Base-by-base conservation (phyloP, 2,888 invertebrate species). In the Agrypnus murinus region DNA sequence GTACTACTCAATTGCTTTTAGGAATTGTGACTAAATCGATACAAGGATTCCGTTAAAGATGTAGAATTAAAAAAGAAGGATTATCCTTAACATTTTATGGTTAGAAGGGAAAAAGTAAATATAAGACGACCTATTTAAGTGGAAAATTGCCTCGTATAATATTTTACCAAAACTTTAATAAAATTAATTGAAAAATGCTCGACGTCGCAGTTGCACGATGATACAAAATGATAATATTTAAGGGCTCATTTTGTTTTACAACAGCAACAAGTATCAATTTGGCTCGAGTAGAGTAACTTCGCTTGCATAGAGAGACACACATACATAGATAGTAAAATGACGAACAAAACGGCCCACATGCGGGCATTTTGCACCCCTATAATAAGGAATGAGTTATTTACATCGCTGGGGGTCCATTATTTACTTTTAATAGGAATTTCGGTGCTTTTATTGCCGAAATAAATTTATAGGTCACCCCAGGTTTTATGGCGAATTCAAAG, bases 341-440 rank as follows among this genome's bases (percentile, higher is more conserved):
- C 58, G 45, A 60, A 65, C 60, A 25, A 40, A 65, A 70, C 65
- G 50, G 66, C 65, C 65, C 67, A 78, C 79, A 75, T 71, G 75
- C 74, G 79, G 79, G 77, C 73, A 70, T 75, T 77, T 75, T 74
- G 74, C 73, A 68, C 75, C 78, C 78, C 77, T 71, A 72, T 82
- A 81, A 82, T 81, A 81, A 82, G 80, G 80, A 78, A 80, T 82
- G 83, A 84, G 81, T 83, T 84, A 84, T 83, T 83, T 83, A 81
- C 82, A 81, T 81, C 83, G 81, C 79, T 75, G 78, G 83, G 83
- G 82, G 82, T 83, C 82, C 82, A 84, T 84, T 83, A 84, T 84
- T 84, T 84, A 83, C 83, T 83, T 83, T 83, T 84, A 84, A 84
- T 83, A 82, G 83, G 82, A 83, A 83, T 82, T 82, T 81, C 78